Percentiles rank a stretch among this genome's conserved stretches.
These are phyloP conservation scores for Papilio glaucus DNA, from an alignment of 1,140 invertebrate species.

Conservation along the genomic window DNA sequence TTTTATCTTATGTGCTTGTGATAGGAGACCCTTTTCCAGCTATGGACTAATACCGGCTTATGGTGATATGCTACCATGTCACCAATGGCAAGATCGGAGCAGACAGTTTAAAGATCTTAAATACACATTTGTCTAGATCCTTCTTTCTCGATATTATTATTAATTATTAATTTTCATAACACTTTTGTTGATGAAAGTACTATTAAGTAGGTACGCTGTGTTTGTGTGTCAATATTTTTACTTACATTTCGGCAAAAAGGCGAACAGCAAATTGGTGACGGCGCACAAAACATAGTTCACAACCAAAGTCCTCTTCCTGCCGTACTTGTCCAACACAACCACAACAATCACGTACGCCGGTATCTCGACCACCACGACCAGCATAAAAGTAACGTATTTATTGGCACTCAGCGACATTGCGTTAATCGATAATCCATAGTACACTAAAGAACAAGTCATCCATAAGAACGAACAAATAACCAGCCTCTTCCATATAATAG, in stretches of 20 bases:
- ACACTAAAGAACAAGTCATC: slow-evolving; percentile 90
- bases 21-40: no score
- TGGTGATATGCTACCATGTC: no score
- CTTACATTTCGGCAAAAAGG: slow-evolving; percentile 79
- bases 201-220: background rate
- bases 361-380: slow-evolving; percentile 88
- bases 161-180: background rate
- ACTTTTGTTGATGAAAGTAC: background rate
- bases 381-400: slow-evolving; percentile 88
- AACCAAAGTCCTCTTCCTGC: slow-evolving; percentile 83
- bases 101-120: no score
- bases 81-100: no score
- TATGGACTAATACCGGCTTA: no score
- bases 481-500: slow-evolving; percentile 86
- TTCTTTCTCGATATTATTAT: no score
- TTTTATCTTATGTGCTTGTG: no score
- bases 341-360: slow-evolving; percentile 88
- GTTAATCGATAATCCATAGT: slow-evolving; percentile 93
- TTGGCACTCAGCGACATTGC: slow-evolving; percentile 89
- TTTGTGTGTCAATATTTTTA: slow-evolving; percentile 39
- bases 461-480: slow-evolving; percentile 88
- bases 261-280: slow-evolving; percentile 71
- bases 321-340: slow-evolving; percentile 86
- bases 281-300: slow-evolving; percentile 70
- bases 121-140: no score